Base-by-base conservation (phyloP, 2,797 vertebrate genomes). In the Fringilla coelebs region DNA sequence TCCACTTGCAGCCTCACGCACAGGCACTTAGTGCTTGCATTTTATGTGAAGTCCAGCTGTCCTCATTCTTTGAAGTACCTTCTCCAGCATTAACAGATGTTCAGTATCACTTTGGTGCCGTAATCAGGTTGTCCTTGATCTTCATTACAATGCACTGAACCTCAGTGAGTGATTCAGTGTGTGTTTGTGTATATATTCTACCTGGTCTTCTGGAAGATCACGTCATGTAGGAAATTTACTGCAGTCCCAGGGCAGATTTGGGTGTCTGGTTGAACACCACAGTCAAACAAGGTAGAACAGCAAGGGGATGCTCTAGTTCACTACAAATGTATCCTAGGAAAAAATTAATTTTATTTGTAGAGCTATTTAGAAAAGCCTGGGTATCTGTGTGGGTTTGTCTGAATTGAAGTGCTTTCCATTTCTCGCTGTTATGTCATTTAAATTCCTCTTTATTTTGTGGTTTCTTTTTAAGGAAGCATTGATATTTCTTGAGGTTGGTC, bases 61-160 rank as follows among this genome's bases (percentile, higher is more conserved):
- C 95, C 77, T 67, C 63, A 18, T 85, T 91, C 94, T 94, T 97
- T 91, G 92, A 96, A 96, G 88, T 91, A 78, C 91, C 80, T 94
- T 96, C 74, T 78, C 72, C 72, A 81, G 73, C 90, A 80, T 91
- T 94, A 96, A 95, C 95, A 97, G 97, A 95, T 97, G 96, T 96
- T 97, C 95, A 71, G 49, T 58, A 87, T 93, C 85, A 62, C 95
- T 94, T 92, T 93, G 91, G 65, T 63, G 62, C 57, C 34, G 38
- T 91, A 91, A 96, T 95, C 93, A 95, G 76, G 65, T 48, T 95
- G 96, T 96, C 96, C 96, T 97, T 97, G 94, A 84, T 94, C 93
- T 82, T 94, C 82, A 67, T 89, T 91, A 76, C 8, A 8, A 95
- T 89, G 89, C 77, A n/a, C 55, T 48, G 34, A 87, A 80, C 54